Evolutionary conservation across 1,140 invertebrate species (phyloP).

Genomic region (Drosophila pseudoananassae): DNA sequence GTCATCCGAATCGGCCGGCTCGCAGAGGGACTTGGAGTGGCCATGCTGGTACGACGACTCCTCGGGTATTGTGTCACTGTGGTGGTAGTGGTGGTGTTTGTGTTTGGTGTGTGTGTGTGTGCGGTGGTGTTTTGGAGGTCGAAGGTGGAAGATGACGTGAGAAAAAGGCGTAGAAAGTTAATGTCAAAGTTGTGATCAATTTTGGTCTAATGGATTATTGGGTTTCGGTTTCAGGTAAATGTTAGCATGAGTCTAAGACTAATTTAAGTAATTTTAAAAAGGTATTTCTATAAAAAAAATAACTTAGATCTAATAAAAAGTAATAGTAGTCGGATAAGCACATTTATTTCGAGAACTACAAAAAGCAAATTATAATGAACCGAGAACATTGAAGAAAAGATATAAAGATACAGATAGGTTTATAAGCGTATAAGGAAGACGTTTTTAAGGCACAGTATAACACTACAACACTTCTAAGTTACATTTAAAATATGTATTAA

Average conservation of each 20-base stretch:
- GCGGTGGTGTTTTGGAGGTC: slow-evolving; percentile 17
- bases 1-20: slow-evolving; percentile 73
- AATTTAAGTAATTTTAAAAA: slow-evolving; percentile 21
- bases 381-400: slow-evolving; percentile 15
- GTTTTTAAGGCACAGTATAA: slow-evolving; percentile 29
- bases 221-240: slow-evolving; percentile 25
- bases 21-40: slow-evolving; percentile 80
- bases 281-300: neutral
- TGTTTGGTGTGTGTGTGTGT: slow-evolving; percentile 32
- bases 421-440: slow-evolving; percentile 26
- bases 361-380: slow-evolving; percentile 28
- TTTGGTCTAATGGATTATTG: slow-evolving; percentile 48
- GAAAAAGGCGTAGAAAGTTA: slow-evolving; percentile 77
- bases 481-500: slow-evolving; percentile 10
- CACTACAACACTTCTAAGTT: slow-evolving; percentile 16
- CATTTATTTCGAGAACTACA: slow-evolving; percentile 39
- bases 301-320: slow-evolving; percentile 12
- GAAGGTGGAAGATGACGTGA: slow-evolving; percentile 63
- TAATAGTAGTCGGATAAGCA: slow-evolving; percentile 14
- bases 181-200: slow-evolving; percentile 70
- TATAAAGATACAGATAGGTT: slow-evolving; percentile 2
- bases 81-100: slow-evolving; percentile 31
- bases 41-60: slow-evolving; percentile 77
- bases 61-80: slow-evolving; percentile 84
- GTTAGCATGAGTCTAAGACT: slow-evolving; percentile 54